Base-by-base conservation (phyloP, 1,140 invertebrate genomes). In the Macrocentrus cingulum region DNA sequence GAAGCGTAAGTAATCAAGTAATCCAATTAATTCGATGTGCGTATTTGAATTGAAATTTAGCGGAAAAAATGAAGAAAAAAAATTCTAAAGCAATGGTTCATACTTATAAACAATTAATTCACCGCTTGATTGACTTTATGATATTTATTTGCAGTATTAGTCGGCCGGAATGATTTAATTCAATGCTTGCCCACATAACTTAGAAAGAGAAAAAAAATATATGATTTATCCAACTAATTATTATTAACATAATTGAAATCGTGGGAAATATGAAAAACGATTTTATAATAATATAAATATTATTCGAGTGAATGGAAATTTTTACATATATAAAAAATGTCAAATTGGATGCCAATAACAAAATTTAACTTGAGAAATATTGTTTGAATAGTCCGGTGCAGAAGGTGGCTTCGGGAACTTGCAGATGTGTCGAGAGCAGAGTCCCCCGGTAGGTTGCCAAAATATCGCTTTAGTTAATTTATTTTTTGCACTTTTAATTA, bases 1-100 rank as follows among this genome's bases (percentile, higher is more conserved):
- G 89, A 78, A 92, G 85, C 84, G 92, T 94, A 84, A 91, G 91
- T 92, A 8, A 52, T 32, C n/a, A 18, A 6, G 15, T 9, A 2
- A n/a, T 37, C 41, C 1, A 19, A 59, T 15, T 15, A 53, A 45
- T 57, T 44, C 25, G 60, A 60, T 52, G 29, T 7, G 6, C 6
- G 11, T 11, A 34, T 34, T 34, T 7, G 29, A 6, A 34, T 34
- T 34, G 29, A 34, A 34, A 34, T 34, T 7, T 34, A 7, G 3
- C 8, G 11, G 13, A n/a, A 39, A 8, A 39, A n/a, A 39, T 8
- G 8, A 11, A 3, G 11, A 8, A 8, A 15, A 39, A 39, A 39
- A 39, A 5, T 39, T 4, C 8, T 39, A n/a, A 39, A 5, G 7
- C 4, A 39, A 39, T 39, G n/a, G n/a, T n/a, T n/a, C n/a, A n/a